Conservation (phyloP, 2,113 vertebrate species). For the Ginglymostoma cirratum region DNA sequence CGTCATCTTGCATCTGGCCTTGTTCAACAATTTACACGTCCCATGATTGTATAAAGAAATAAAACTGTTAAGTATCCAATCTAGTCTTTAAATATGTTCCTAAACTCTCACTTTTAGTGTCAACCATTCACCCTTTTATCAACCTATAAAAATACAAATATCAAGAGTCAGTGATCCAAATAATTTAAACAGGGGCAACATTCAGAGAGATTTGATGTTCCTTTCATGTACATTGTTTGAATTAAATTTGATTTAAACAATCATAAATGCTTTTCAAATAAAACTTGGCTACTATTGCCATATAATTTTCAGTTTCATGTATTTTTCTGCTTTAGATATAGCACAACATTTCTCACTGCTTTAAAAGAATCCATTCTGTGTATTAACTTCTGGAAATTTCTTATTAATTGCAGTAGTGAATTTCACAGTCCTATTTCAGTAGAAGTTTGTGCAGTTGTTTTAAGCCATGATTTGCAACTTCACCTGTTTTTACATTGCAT, state of each 20-base stretch:
- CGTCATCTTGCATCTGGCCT: too few species aligned
- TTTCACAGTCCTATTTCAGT: neutral
- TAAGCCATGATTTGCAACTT: neutral
- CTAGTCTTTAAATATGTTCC: neutral
- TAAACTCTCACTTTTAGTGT: neutral
- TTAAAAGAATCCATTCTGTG: neutral
- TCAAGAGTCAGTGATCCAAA: neutral
- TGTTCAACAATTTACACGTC: too few species aligned
- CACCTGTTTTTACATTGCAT: slow-evolving; percentile 23
- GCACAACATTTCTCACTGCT: neutral
- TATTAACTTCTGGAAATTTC: neutral
- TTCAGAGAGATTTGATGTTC: neutral
- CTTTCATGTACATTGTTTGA: neutral
- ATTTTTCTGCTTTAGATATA: neutral
- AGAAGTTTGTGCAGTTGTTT: neutral
- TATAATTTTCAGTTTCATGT: neutral
- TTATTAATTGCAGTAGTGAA: neutral
- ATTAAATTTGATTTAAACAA: neutral
- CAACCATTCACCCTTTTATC: neutral
- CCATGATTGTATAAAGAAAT: too few species aligned
- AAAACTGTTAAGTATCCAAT: neutral
- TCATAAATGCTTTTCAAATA: neutral
- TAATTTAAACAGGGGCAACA: neutral
- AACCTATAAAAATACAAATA: neutral
- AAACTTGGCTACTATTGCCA: neutral